Percentiles rank a stretch among this genome's conserved stretches.
Evolutionary conservation across 2,888 invertebrate genomes (phyloP).

Genomic region (Myopa tessellatipennis): DNA sequence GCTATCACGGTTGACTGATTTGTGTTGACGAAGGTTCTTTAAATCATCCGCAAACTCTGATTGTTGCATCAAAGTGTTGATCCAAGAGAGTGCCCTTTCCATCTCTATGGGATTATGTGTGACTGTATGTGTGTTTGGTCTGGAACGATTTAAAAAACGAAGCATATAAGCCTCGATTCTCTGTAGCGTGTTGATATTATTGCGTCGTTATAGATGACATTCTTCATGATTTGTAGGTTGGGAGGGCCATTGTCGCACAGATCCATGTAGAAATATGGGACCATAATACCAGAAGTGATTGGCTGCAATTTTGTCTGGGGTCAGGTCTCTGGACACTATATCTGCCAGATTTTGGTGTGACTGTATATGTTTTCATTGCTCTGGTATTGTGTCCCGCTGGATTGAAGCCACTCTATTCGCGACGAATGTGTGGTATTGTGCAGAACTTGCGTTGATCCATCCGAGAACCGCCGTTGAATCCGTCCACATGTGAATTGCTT

Average conservation of each 20-base stretch:
- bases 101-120: background rate
- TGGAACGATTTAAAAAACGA: no score
- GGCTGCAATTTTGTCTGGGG: background rate
- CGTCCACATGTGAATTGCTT: background rate
- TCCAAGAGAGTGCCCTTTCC: background rate
- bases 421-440: constrained; percentile 3
- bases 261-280: no score
- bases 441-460: constrained; percentile 1
- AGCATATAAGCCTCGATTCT: no score
- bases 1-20: background rate
- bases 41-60: background rate
- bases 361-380: background rate
- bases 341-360: background rate
- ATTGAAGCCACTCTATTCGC: constrained; percentile 1
- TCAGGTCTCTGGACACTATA: background rate
- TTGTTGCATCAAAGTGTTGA: constrained; percentile 7
- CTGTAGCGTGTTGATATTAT: no score
- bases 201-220: no score
- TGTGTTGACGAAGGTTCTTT: background rate
- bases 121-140: background rate
- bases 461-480: background rate
- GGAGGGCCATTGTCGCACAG: background rate
- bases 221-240: no score
- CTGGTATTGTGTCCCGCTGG: background rate
- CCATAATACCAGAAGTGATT: no score